These are phyloP conservation scores for Protonibea diacanthus DNA, from an alignment of 2,797 vertebrate genomes.

Conservation along the genomic window DNA sequence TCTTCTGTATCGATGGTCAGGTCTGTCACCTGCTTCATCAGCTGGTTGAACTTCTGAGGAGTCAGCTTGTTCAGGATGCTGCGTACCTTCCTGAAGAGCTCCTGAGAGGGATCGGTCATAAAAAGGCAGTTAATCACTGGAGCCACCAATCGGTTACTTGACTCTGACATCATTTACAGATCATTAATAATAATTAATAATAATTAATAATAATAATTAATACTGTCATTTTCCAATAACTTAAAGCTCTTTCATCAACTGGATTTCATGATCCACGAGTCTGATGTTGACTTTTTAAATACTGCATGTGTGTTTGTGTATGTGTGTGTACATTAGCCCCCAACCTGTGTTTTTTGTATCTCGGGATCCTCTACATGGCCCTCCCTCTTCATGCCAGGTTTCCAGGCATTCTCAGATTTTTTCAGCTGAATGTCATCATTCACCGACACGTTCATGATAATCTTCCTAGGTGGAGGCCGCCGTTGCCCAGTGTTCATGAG, in stretches of 20 bases:
- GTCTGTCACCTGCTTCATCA: constrained; percentile 98
- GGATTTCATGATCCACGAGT: too few species aligned
- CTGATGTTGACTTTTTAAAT: background rate
- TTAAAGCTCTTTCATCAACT: background rate
- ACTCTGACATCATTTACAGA: background rate
- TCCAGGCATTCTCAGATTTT: constrained; percentile 97
- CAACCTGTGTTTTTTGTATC: constrained; percentile 88
- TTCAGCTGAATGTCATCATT: constrained; percentile 94
- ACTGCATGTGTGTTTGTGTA: background rate
- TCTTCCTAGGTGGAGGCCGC: constrained; percentile 91
- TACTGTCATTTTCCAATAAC: background rate
- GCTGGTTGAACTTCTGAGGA: constrained; percentile 97
- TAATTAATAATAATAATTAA: too few species aligned
- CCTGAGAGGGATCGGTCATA: constrained; percentile 63
- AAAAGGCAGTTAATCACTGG: background rate
- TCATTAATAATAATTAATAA: background rate
- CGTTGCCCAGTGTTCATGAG: constrained; percentile 82
- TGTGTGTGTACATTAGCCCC: constrained; percentile 11
- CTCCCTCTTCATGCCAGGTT: constrained; percentile 93
- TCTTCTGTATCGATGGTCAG: constrained; percentile 98
- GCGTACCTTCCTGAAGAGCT: constrained; percentile 95
- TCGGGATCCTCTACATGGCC: constrained; percentile 82
- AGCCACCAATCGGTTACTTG: too few species aligned
- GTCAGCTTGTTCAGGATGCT: constrained; percentile 99
- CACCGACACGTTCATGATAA: constrained; percentile 94